These are phyloP conservation scores for Atrina japonica DNA, from an alignment of 2,888 invertebrate species.

Conservation along the genomic window DNA sequence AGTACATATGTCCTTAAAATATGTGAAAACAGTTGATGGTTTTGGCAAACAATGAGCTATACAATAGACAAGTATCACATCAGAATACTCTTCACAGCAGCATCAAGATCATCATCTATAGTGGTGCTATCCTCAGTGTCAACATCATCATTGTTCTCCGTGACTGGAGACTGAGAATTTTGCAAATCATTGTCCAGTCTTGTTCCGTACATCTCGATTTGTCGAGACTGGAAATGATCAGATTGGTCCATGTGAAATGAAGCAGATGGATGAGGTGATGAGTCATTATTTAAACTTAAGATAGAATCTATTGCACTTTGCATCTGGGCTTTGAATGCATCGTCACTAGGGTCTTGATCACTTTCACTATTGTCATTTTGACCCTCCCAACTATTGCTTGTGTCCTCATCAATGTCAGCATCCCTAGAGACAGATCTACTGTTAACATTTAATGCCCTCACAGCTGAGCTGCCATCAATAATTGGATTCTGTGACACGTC, in stretches of 20 bases:
- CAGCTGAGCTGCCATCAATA: too few relatives aligned
- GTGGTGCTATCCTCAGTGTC: conserved; percentile 19
- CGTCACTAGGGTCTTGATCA: conserved; percentile 22
- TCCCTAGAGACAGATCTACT: not conserved
- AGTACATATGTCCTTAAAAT: too few relatives aligned
- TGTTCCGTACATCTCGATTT: not conserved
- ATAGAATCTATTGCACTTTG: conserved; percentile 91
- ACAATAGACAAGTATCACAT: conserved; percentile 53
- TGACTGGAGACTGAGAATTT: conserved; percentile 9
- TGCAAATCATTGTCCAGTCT: conserved; percentile 6
- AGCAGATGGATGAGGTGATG: conserved; percentile 20
- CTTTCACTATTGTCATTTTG: conserved; percentile 19
- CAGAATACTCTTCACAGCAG: conserved; percentile 83
- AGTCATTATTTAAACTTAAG: conserved; percentile 82
- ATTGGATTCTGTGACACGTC: too few relatives aligned
- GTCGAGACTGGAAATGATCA: not conserved
- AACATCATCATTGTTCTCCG: conserved; percentile 9
- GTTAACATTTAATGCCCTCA: too few relatives aligned
- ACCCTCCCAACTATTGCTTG: conserved; percentile 26
- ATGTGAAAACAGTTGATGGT: not conserved
- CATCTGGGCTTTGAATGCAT: conserved; percentile 82
- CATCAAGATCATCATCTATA: conserved; percentile 81
- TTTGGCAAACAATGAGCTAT: not conserved
- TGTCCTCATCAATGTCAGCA: conserved; percentile 4
- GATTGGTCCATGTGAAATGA: conserved; percentile 7